A percentile compares a stretch with the other conserved stretches of the same genome.
These are phyloP conservation scores for Plestiodon gilberti DNA, from an alignment of 2,113 vertebrate species.

Conservation along the genomic window DNA sequence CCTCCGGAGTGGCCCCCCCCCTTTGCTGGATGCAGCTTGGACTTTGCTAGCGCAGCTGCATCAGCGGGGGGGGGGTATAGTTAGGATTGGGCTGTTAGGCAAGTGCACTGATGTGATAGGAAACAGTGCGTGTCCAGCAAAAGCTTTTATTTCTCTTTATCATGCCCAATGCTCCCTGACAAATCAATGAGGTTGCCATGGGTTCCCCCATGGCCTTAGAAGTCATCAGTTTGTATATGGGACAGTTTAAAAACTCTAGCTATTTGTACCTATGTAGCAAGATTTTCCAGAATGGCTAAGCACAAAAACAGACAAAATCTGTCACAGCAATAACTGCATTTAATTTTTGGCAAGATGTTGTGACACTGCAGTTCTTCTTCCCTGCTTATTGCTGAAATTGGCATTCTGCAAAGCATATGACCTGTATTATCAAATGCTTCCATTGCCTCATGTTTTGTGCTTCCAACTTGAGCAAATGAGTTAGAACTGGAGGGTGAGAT, in stretches of 20 bases:
- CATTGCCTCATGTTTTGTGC: slow-evolving; percentile 15
- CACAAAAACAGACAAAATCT: background rate
- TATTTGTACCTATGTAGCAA: background rate
- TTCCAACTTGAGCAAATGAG: background rate
- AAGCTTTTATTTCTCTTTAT: no score
- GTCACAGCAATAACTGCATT: background rate
- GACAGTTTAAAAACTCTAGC: slow-evolving; percentile 36
- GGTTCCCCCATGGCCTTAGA: slow-evolving; percentile 37
- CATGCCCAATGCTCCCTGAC: background rate
- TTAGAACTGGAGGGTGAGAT: background rate
- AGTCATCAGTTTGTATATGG: slow-evolving; percentile 7
- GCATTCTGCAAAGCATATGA: slow-evolving; percentile 1
- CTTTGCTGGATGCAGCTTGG: no score
- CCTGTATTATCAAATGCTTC: slow-evolving; percentile 24
- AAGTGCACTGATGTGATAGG: no score
- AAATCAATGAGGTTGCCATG: background rate
- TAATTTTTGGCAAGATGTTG: background rate
- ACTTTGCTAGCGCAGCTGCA: no score
- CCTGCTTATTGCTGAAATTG: rapidly evolving
- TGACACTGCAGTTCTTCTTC: background rate
- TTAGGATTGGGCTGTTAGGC: no score
- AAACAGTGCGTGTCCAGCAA: no score
- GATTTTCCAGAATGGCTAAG: background rate
- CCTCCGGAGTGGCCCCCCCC: no score
- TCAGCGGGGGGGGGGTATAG: no score